Evolutionary conservation across 2,113 vertebrate species (phyloP).

Genomic region (Scalopus aquaticus): DNA sequence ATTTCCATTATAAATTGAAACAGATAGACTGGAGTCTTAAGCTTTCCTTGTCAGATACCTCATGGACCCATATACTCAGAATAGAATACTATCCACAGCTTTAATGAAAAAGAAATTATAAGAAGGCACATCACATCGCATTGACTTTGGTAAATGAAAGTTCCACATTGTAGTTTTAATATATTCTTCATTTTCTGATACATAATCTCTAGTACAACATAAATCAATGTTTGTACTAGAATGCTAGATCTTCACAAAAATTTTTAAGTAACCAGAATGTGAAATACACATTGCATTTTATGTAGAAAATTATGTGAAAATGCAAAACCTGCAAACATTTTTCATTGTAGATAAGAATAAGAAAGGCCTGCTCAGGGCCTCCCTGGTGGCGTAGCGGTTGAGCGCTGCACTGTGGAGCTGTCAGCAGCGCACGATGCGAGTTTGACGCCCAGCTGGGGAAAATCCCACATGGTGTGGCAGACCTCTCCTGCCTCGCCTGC

Average conservation of each 20-base stretch:
- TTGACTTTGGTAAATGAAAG: not conserved
- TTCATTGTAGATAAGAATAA: not conserved
- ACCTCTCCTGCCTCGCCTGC: too few relatives aligned
- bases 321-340: not conserved
- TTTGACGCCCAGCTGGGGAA: too few relatives aligned
- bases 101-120: not conserved
- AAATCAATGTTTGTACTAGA: not conserved
- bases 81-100: not conserved
- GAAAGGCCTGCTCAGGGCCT: not conserved
- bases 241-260: not conserved
- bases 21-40: not conserved
- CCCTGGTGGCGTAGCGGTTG: too few relatives aligned
- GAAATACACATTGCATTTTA: not conserved
- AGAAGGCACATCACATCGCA: not conserved
- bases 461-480: too few relatives aligned
- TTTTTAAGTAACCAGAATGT: not conserved
- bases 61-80: not conserved
- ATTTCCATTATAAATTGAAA: not conserved
- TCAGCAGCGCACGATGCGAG: too few relatives aligned
- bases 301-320: not conserved
- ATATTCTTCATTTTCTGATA: not conserved
- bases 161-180: not conserved
- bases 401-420: too few relatives aligned
- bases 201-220: not conserved
- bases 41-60: not conserved